Conservation (phyloP, 2,113 vertebrate genomes). For the Phylloscopus trochilus region DNA sequence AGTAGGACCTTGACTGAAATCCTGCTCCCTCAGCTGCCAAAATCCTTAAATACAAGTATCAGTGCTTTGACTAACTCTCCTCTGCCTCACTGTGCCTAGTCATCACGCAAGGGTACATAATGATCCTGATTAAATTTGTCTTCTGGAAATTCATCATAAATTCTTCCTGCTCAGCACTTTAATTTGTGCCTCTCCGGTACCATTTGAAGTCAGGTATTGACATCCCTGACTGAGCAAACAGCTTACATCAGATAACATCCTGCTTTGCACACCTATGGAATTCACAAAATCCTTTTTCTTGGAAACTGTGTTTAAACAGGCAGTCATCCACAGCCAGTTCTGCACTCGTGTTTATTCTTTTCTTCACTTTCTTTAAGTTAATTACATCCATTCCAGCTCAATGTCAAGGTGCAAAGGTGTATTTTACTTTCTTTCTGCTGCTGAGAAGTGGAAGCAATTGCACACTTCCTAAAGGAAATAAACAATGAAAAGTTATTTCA, state of each 20-base stretch:
- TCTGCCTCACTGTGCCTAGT: background rate
- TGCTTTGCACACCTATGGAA: background rate
- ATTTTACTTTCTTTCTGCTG: background rate
- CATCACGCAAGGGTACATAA: background rate
- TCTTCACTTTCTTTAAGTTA: background rate
- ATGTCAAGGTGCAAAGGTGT: background rate
- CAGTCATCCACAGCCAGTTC: background rate
- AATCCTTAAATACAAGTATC: background rate
- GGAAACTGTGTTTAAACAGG: background rate
- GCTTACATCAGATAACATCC: background rate
- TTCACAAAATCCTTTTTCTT: background rate
- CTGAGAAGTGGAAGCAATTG: background rate
- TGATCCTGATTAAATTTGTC: background rate
- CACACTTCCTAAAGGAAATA: background rate
- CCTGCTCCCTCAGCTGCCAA: background rate
- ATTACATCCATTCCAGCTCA: background rate
- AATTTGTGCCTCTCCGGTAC: background rate
- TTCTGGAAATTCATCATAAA: background rate
- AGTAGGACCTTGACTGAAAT: background rate
- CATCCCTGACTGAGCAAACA: background rate
- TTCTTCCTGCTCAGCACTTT: background rate
- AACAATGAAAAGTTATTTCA: background rate
- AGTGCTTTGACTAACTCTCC: background rate
- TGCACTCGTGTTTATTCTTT: background rate
- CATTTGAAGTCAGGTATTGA: background rate